phyloP scores from a whole-genome alignment of 30 jellyfish, hydroid and myxozoan genomes.

The Mastigias papua region DNA sequence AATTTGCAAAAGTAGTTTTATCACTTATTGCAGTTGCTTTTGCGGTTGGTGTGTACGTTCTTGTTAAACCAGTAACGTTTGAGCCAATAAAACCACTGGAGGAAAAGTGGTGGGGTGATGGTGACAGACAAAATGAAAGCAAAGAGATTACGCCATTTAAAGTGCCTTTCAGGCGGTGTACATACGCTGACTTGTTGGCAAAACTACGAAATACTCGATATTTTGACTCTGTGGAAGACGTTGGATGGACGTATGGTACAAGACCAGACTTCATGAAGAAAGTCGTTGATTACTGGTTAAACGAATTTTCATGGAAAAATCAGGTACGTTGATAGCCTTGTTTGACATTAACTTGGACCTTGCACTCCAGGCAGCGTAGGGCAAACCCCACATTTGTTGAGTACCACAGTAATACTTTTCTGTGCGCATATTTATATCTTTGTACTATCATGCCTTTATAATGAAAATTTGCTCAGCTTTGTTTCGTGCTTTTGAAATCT shows the following conservation, averaged over 20 bases:
- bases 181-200: conserved; percentile 9
- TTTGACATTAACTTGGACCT: too few species aligned
- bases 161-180: conserved; percentile 5
- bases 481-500: too few species aligned
- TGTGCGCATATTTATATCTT: too few species aligned
- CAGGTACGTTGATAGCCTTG: conserved; percentile 32
- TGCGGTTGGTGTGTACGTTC: conserved; percentile 1
- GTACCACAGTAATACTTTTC: too few species aligned
- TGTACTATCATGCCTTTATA: too few species aligned
- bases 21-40: background rate
- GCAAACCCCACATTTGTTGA: too few species aligned
- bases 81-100: conserved; percentile 25
- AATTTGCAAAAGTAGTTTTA: background rate
- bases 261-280: conserved; percentile 50
- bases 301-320: conserved; percentile 51
- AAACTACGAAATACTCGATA: conserved; percentile 36
- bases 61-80: background rate
- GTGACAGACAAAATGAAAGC: conserved; percentile 32
- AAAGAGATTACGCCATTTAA: conserved; percentile 40
- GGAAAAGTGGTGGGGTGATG: conserved; percentile 76
- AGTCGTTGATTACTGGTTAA: conserved; percentile 52
- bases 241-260: conserved; percentile 50
- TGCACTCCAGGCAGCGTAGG: too few species aligned
- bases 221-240: conserved; percentile 50
- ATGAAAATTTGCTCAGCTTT: too few species aligned